Base-by-base conservation (phyloP, 2,888 invertebrate genomes). In the Clistopyga incitator region DNA sequence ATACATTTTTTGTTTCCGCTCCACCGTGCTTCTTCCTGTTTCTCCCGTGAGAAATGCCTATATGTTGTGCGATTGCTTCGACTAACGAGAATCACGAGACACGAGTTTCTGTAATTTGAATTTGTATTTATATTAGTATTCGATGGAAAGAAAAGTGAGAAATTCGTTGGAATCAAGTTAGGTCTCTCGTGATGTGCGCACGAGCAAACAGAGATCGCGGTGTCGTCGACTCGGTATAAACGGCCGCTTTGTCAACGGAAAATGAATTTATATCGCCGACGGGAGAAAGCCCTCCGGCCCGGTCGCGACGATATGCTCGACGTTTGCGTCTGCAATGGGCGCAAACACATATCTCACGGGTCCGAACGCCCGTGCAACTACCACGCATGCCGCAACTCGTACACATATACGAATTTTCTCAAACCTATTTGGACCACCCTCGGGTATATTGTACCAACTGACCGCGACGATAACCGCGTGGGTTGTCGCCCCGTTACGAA, bases 181-280 rank as follows among this genome's bases (percentile, higher is more conserved):
- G 77, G 65, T 70, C 80, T 70, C 80, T 68, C 50, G 72, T 3
- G 59, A 54, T 72, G 67, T 64, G 65, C 56, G 76, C 25, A 29
- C 42, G 72, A 86, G 81, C 77, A 84, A 79, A 86, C 85, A 84
- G 86, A 81, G 82, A 85, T 86, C 86, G 87, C 86, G 87, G 84
- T 88, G 86, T 86, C 90, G 90, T 91, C 90, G 91, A 91, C 91
- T 92, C 92, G 92, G 91, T 92, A 92, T 92, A 92, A 92, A 92
- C 92, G 93, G 90, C 92, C 90, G 91, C 91, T 91, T 90, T 84
- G 90, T 90, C 90, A 92, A 89, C 89, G 81, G 78, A 88, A 90
- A 91, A 91, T 91, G 91, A 92, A 92, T 92, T 91, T 90, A 91
- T 91, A 91, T 90, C 88, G 89, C 88, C 89, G 88, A 80, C 81